Evolutionary conservation across 2,888 invertebrate species (phyloP).

Genomic region (Acronicta alni): DNA sequence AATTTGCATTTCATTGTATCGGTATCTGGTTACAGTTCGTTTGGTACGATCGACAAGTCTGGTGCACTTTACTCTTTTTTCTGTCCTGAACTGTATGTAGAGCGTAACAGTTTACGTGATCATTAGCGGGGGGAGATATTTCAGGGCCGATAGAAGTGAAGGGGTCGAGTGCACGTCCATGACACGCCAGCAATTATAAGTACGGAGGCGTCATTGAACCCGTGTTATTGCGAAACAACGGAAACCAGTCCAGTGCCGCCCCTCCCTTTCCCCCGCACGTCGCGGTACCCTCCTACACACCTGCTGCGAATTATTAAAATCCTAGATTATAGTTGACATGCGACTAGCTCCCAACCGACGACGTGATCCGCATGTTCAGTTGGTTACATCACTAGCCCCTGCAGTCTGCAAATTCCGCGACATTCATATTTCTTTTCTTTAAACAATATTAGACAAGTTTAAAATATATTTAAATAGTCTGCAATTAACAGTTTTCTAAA

Average conservation of each 20-base stretch:
- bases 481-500: constrained; percentile 11
- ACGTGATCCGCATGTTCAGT: constrained; percentile 78
- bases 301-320: constrained; percentile 88
- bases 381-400: constrained; percentile 78
- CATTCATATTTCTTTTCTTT: constrained; percentile 25
- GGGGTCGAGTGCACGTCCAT: constrained; percentile 78
- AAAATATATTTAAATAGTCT: constrained; percentile 20
- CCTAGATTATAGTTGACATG: constrained; percentile 88
- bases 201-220: constrained; percentile 86
- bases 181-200: constrained; percentile 85
- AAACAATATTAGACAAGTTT: constrained; percentile 3
- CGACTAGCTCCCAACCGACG: constrained; percentile 72
- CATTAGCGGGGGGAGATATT: constrained; percentile 43
- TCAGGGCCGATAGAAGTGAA: constrained; percentile 65
- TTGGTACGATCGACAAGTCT: constrained; percentile 34
- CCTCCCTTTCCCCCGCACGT: constrained; percentile 48
- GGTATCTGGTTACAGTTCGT: constrained; percentile 37
- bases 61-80: constrained; percentile 37
- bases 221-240: constrained; percentile 88
- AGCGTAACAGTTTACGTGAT: constrained; percentile 52
- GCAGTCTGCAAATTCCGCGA: constrained; percentile 59
- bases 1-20: constrained; percentile 34
- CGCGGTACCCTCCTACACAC: constrained; percentile 68
- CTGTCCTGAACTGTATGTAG: constrained; percentile 47
- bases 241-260: constrained; percentile 83